Conservation (phyloP, 2,113 vertebrate genomes). For the Halichoerus grypus region DNA sequence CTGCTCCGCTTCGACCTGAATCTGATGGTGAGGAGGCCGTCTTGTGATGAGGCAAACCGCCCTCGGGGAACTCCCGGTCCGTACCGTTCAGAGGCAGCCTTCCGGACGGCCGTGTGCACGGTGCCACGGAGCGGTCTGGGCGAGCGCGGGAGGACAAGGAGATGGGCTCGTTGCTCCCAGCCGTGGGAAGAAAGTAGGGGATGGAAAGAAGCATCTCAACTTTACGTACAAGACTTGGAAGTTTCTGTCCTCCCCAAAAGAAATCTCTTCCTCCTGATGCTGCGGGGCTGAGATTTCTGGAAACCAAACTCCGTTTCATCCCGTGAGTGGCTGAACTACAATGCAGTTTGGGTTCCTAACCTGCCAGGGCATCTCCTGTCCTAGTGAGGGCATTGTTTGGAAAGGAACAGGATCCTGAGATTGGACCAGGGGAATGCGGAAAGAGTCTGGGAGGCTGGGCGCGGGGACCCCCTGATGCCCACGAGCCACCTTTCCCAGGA, state of each 20-base stretch:
- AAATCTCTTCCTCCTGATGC: background rate
- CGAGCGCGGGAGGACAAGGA: fast-evolving
- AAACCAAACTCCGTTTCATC: background rate
- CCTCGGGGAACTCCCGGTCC: no score
- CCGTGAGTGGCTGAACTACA: background rate
- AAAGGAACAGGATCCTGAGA: fast-evolving
- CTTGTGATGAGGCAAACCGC: no score
- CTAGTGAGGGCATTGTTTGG: background rate
- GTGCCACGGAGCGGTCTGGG: background rate
- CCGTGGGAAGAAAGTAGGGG: background rate
- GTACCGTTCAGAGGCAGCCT: no score
- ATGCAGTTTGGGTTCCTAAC: background rate
- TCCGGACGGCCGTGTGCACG: no score
- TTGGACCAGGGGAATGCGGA: fast-evolving
- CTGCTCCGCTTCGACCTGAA: background rate
- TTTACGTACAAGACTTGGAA: background rate
- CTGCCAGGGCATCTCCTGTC: background rate
- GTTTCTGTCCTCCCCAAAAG: background rate
- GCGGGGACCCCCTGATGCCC: background rate
- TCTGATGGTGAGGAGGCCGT: background rate
- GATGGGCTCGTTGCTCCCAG: no score
- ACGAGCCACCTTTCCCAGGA: fast-evolving
- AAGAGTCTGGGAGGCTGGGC: background rate
- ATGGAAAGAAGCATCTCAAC: background rate
- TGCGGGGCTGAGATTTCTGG: background rate